Base-by-base conservation (phyloP, 1,140 invertebrate species). In the Xylocopa sonorina region DNA sequence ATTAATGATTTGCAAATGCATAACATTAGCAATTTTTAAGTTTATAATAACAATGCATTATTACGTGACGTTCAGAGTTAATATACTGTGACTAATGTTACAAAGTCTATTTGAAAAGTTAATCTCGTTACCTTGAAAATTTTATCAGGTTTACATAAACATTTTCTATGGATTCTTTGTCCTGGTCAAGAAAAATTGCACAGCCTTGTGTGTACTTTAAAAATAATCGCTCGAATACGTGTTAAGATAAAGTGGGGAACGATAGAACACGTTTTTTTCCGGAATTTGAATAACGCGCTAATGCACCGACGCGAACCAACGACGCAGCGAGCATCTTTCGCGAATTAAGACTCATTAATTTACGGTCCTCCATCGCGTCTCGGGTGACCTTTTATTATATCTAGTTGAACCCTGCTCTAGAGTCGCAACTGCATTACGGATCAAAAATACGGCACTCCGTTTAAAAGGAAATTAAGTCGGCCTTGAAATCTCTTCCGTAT, bases 401-500 rank as follows among this genome's bases (percentile, higher is more conserved):
- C 50, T 55, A 50, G 62, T 75, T 75, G 62, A 75, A 55, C 50
- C 24, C 16, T 18, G 27, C 21, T 32, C 16, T 50, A 38, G 43
- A 62, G 50, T 63, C 50, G 50, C n/a, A 24, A 21, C 29, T 12
- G 48, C 66, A 9, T 21, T 53, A 53, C 24, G 12, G 16, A 66
- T 34, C 32, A 66, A 62, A 74, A 66, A 55, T 24, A 14, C 50
- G 32, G 34, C 73, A 46, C 27, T 46, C 38, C 14, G 6, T 7
- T 55, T 24, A 16, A 12, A n/a, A 43, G 16, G 62, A 66, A 67
- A 66, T 66, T 53, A 64, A 75, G 3, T 24, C 16, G 62, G 1
- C 62, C 62, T 43, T 67, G 62, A 67, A 69, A 51, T 43, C 60
- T 43, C 72, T 64, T 75, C 72, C 72, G 58, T 27, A 12, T 64